Conservation (phyloP, 2,113 vertebrate genomes). For the Oryzias woworae region DNA sequence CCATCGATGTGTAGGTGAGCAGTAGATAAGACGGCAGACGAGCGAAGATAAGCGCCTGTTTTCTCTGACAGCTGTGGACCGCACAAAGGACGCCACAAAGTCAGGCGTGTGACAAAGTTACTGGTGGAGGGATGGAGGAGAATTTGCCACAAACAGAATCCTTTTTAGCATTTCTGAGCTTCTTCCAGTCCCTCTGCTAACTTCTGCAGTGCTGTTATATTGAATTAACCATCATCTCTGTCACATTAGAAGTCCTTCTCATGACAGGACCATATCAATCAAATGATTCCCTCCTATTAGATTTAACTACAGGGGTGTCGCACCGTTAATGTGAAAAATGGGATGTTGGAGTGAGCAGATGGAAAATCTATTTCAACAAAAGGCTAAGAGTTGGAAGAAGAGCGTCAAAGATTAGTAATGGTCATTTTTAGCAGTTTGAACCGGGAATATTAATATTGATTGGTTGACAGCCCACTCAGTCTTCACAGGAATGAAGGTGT, state of each 20-base stretch:
- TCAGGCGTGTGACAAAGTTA: conserved; percentile 65
- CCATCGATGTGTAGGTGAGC: conserved; percentile 70
- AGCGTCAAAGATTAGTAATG: conserved; percentile 47
- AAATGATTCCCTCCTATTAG: conserved; percentile 64
- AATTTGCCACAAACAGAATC: conserved; percentile 10
- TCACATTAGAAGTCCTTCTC: conserved; percentile 49
- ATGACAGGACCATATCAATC: conserved; percentile 68
- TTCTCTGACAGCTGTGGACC: conserved; percentile 51
- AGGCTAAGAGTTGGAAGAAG: conserved; percentile 54
- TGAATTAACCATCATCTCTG: conserved; percentile 57
- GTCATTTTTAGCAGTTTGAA: conserved; percentile 48
- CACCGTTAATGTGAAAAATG: conserved; percentile 70
- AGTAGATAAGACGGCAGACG: conserved; percentile 69
- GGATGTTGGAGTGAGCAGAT: conserved; percentile 35
- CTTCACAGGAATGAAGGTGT: conserved; percentile 17
- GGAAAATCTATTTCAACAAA: conserved; percentile 64
- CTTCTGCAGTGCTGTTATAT: conserved; percentile 41
- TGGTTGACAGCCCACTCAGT: conserved; percentile 36
- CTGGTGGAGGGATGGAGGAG: not conserved
- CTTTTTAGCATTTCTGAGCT: conserved; percentile 1
- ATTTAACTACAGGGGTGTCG: conserved; percentile 64
- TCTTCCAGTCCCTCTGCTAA: conserved; percentile 21
- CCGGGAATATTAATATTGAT: conserved; percentile 48
- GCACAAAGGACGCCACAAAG: conserved; percentile 65
- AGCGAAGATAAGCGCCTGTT: conserved; percentile 67